Evolutionary conservation across 2,888 invertebrate species (phyloP), one percentile per base, ranked within the genome.

Genomic region (Aphodius sticticus): DNA sequence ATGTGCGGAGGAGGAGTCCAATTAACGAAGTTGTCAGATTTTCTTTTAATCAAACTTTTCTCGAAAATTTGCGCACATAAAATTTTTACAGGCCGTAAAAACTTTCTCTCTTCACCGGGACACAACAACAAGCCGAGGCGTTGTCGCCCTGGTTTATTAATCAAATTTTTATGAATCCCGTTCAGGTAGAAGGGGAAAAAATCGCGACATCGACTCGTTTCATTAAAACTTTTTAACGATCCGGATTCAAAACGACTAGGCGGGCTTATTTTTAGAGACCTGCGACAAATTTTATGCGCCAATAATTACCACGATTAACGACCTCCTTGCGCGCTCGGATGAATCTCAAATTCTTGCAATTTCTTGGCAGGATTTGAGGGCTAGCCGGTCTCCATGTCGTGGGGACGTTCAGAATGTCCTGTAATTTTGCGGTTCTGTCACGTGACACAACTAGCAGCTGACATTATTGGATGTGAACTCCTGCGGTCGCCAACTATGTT

Each of bases 161-260:
- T 79, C 79, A 79, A 77, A 79, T 69, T 79, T 79, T 79, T 79
- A 79, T 77, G 79, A 77, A 79, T 77, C 79, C 71, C 35, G 16
- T 77, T 26, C 79, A 79, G 79, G 79, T 79, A 77, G 74, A 26
- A 26, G 53, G 7, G 77, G 77, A 79, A 79, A 79, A 79, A 79
- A 79, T 79, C 76, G 77, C 69, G 53, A 69, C 77, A 74, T 72
- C 76, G 79, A 76, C 76, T 77, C 71, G 74, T 79, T 79, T 79
- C 79, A 79, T 79, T 79, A 79, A 79, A 79, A 79, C 79, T 79
- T 79, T 79, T 79, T 79, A 79, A 79, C 79, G 79, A 79, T 53
- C 53, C 53, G 9, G 53, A 53, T 53, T 53, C 53, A 53, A 53
- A 53, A 1, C 53, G 9, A 26, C 78, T 78, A 12, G 53, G 53